Base-by-base conservation (phyloP, 2,797 vertebrate species). In the Sebastes hubbsi region DNA sequence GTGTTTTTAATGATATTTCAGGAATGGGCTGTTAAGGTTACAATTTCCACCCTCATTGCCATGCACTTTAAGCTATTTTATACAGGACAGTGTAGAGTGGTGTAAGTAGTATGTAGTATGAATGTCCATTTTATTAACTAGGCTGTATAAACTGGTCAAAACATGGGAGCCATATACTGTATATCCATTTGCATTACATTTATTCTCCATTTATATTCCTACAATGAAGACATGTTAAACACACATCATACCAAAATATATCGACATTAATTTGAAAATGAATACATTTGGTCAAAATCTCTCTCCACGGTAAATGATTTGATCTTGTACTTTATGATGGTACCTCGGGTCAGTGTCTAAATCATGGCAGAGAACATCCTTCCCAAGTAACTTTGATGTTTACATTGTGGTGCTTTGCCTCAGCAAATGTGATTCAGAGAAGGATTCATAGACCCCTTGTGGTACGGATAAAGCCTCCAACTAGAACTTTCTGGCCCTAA, bases 401-500 rank as follows among this genome's bases (percentile, higher is more conserved):
- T 80, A 74, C 76, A 67, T 52, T 32, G 68, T 77, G 59, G 14
- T 32, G 77, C 63, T 88, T 74, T 61, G 38, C 65, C 52, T n/a
- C 30, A 46, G 75, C 55, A 75, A 68, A 72, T 64, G 66, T 64
- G 60, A 80, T 80, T 79, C 74, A 79, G 58, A 64, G 82, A 63
- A 78, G 60, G 86, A 80, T 75, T 78, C 75, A 49, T 52, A 49
- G 69, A 74, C 22, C 29, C 46, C 82, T 71, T 81, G 84, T 84
- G 79, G 71, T 73, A 72, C 54, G 78, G 80, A 86, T 77, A 85
- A 79, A 91, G 77, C 87, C 87, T 86, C 72, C 74, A 86, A 81
- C 82, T 63, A 69, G 34, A 89, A 94, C 83, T 87, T 92, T 91
- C 84, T 85, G 78, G 66, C 77, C 86, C 70, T 95, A 95, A 95